These are phyloP conservation scores for Timema cristinae DNA, from an alignment of 2,888 invertebrate species.

Conservation along the genomic window DNA sequence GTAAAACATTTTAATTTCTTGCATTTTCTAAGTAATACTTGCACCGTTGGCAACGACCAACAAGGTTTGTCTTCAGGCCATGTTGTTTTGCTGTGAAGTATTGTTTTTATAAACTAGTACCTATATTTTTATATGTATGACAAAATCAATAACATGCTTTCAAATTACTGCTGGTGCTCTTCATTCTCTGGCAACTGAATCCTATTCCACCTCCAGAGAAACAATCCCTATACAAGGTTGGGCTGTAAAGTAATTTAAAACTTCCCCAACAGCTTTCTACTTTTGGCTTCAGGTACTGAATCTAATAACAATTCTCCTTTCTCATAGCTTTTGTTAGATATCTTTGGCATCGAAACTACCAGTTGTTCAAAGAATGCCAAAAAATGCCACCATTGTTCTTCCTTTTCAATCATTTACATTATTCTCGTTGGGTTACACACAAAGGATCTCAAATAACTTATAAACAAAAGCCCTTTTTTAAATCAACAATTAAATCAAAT, in stretches of 20 bases:
- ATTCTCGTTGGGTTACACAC: background rate
- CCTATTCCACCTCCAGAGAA: background rate
- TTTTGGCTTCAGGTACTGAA: background rate
- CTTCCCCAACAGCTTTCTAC: background rate
- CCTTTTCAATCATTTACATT: background rate
- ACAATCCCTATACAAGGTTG: background rate
- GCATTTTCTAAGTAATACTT: no score
- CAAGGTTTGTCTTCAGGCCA: no score
- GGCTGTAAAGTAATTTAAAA: background rate
- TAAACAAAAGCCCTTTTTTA: background rate
- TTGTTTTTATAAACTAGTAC: no score
- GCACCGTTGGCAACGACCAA: no score
- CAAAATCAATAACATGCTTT: background rate
- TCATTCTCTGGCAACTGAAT: background rate
- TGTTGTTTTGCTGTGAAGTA: no score
- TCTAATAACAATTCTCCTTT: background rate
- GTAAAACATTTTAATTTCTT: no score
- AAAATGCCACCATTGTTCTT: background rate
- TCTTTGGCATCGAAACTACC: background rate
- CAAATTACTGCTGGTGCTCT: background rate
- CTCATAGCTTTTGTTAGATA: conserved; percentile 6
- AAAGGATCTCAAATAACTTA: background rate
- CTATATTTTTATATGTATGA: background rate
- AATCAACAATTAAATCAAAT: background rate
- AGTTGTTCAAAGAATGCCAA: background rate